These are phyloP conservation scores for Heliconius hortense DNA, from an alignment of 2,888 invertebrate genomes.

Conservation along the genomic window DNA sequence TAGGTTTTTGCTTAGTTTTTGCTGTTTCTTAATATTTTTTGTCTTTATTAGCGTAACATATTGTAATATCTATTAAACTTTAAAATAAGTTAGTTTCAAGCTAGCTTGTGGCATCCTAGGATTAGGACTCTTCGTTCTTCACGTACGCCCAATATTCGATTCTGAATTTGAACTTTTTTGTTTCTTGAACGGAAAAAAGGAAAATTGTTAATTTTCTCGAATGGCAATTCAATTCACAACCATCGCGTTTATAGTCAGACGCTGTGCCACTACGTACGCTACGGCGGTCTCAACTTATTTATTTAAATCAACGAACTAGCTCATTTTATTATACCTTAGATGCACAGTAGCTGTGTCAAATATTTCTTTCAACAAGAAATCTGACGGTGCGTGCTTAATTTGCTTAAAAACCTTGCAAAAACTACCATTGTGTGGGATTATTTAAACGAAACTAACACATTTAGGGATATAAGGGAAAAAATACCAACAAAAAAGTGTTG, in stretches of 20 bases:
- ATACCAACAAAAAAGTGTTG: conserved; percentile 2
- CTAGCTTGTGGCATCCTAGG: too few relatives aligned
- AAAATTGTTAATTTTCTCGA: not conserved
- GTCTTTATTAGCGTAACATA: not conserved
- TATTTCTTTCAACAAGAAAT: not conserved
- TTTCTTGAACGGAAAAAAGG: too few relatives aligned
- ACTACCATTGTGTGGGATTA: conserved; percentile 6
- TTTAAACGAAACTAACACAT: conserved; percentile 23
- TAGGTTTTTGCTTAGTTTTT: not conserved
- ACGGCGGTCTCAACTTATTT: not conserved
- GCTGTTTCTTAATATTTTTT: not conserved
- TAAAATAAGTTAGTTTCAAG: too few relatives aligned
- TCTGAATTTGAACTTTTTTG: too few relatives aligned
- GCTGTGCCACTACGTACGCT: not conserved
- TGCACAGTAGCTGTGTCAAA: conserved; percentile 12
- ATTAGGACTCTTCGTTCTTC: too few relatives aligned
- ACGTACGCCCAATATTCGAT: too few relatives aligned
- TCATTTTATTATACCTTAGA: not conserved
- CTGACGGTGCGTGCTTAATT: conserved; percentile 5
- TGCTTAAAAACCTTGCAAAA: conserved; percentile 22
- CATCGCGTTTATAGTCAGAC: too few relatives aligned
- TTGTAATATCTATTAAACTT: not conserved
- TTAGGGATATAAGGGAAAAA: not conserved
- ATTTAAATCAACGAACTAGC: not conserved
- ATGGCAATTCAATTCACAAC: too few relatives aligned